Evolutionary conservation across 2,888 invertebrate genomes (phyloP), one percentile per base, ranked within the genome.

Genomic region (Drosophila longiperda): DNA sequence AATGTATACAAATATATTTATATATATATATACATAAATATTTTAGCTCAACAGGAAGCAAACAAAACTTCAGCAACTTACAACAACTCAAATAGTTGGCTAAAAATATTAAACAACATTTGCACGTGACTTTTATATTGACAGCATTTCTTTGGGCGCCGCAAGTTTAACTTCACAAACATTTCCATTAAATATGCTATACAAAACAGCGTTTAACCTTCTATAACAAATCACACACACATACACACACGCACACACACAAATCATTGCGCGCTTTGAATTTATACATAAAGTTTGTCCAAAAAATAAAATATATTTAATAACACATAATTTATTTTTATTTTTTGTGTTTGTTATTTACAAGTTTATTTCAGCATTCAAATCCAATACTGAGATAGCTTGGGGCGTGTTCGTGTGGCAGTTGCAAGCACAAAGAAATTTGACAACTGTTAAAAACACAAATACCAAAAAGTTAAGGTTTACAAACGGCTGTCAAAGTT

Each of bases 121-220:
- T 72, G 86, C 81, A 86, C 86, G 86, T 86, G 86, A 87, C 86
- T 87, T 73, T 86, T 86, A 86, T 83, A 86, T 78, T 78, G 88
- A 80, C 86, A 82, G 57, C 72, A 70, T 68, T 62, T 55, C 59
- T 60, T 38, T 33, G 55, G 32, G 42, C 45, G 53, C 36, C n/a
- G 54, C 36, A 65, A 48, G 33, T 29, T 32, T 8, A n/a, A n/a
- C 32, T 32, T 42, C 11, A 15, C 15, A 29, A 1, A 15, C n/a
- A 23, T 62, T 62, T 57, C 67, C 38, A 49, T 1, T 80, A 75
- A 80, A 77, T 77, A 72, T 80, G 74, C 69, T 66, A 65, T 53
- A 75, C 70, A 68, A 70, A 82, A 77, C 69, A 66, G 65, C 75
- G 71, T 78, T 69, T 75, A 61, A 59, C 70, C 80, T 75, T 69